A percentile compares a stretch with the other conserved stretches of the same genome.
phyloP scores from a whole-genome alignment of 2,888 invertebrate species.

The Platycheirus rosarum region DNA sequence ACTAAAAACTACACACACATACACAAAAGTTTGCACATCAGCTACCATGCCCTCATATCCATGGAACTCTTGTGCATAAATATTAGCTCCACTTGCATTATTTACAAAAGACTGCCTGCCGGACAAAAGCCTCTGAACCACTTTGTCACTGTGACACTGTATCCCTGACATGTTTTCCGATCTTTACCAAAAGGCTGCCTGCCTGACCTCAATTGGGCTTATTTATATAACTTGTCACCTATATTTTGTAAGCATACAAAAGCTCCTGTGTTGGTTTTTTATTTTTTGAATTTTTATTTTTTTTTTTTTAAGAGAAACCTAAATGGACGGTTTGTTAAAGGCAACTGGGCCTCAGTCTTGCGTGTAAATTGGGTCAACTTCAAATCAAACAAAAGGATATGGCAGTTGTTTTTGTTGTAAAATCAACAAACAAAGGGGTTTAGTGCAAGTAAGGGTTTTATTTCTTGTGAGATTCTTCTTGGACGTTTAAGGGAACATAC shows the following conservation, averaged over 20 bases:
- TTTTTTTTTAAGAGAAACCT: slow-evolving; percentile 7
- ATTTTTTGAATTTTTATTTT: background rate
- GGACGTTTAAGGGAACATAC: too few species aligned
- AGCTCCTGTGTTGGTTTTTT: background rate
- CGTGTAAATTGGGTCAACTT: slow-evolving; percentile 64
- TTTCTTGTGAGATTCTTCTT: too few species aligned
- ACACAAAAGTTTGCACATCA: background rate
- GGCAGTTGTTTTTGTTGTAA: background rate
- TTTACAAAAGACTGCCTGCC: slow-evolving; percentile 31
- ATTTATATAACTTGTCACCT: slow-evolving; percentile 63
- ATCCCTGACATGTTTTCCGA: slow-evolving; percentile 51
- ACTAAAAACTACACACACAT: too few species aligned
- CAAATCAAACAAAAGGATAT: slow-evolving; percentile 46
- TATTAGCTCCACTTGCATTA: slow-evolving; percentile 43
- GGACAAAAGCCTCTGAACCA: slow-evolving; percentile 40
- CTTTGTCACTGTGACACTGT: slow-evolving; percentile 44
- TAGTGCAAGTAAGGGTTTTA: too few species aligned
- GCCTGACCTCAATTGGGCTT: slow-evolving; percentile 57
- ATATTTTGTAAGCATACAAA: slow-evolving; percentile 14
- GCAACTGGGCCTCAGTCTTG: slow-evolving; percentile 47
- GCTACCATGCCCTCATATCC: background rate
- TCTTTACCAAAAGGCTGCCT: slow-evolving; percentile 20
- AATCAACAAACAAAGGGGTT: background rate
- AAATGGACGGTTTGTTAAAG: slow-evolving; percentile 48
- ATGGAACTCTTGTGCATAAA: slow-evolving; percentile 44